Evolutionary conservation across 2,888 invertebrate species (phyloP).

Genomic region (Dascillus cervinus): DNA sequence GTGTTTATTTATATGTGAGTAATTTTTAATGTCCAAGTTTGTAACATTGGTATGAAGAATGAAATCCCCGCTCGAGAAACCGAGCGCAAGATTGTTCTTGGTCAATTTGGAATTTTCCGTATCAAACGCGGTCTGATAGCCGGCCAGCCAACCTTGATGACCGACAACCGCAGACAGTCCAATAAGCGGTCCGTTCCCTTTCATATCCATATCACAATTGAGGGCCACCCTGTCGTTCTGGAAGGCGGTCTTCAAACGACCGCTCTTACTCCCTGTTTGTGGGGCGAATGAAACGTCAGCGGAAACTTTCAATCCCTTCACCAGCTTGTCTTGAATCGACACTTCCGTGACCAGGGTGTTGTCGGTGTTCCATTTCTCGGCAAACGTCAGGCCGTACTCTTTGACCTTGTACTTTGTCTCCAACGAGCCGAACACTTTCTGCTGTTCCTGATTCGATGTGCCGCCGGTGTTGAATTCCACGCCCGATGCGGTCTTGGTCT

Average conservation of each 20-base stretch:
- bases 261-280: slow-evolving; percentile 89
- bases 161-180: slow-evolving; percentile 82
- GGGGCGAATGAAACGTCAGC: slow-evolving; percentile 92
- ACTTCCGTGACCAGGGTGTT: slow-evolving; percentile 90
- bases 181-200: slow-evolving; percentile 75
- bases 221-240: slow-evolving; percentile 76
- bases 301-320: slow-evolving; percentile 85
- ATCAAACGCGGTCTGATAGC: slow-evolving; percentile 87
- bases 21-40: too few species aligned
- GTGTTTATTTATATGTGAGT: too few species aligned
- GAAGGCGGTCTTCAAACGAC: slow-evolving; percentile 81
- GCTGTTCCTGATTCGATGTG: slow-evolving; percentile 85
- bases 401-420: slow-evolving; percentile 92
- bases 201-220: slow-evolving; percentile 81
- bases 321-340: slow-evolving; percentile 81
- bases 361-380: slow-evolving; percentile 99
- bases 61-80: slow-evolving; percentile 85
- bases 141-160: slow-evolving; percentile 91
- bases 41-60: slow-evolving; percentile 91
- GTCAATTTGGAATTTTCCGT: slow-evolving; percentile 83
- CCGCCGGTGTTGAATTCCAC: slow-evolving; percentile 93
- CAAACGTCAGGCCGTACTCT: slow-evolving; percentile 86
- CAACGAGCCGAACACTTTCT: slow-evolving; percentile 82
- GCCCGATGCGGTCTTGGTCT: slow-evolving; percentile 87
- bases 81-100: slow-evolving; percentile 91